Base-by-base conservation (phyloP, 2,797 vertebrate species). In the Phoxinus dragarum region DNA sequence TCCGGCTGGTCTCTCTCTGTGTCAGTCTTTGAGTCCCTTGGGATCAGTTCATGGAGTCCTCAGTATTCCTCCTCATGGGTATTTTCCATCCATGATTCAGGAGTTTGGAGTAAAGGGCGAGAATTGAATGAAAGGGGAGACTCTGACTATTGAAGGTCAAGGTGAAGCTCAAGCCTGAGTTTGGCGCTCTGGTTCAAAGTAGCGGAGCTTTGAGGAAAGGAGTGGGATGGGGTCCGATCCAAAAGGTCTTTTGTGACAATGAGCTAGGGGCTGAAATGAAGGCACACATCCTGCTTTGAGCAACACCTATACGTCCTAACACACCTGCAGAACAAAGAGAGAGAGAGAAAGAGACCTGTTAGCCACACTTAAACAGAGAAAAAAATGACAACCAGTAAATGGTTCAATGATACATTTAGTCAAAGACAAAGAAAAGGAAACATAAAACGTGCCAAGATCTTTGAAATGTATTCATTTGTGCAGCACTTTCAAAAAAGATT, bases 251-350 rank as follows among this genome's bases (percentile, higher is more conserved):
- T 93, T 96, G 96, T 95, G 96, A 97, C 94, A 93, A 98, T 97
- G 97, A 97, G 96, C 96, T 94, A 96, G 97, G 96, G 76, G 96
- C 95, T 97, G 96, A 97, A 97, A 98, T 99, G 98, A 99, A 99
- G 98, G 98, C 98, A 99, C 97, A 96, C 97, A 94, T 97, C 97
- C 97, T 97, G 96, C 93, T 95, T 90, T 89, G 90, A 94, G 94
- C 94, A 90, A 96, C 94, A 80, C 85, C 95, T 95, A 27, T 27
- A 95, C 95, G 82, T 94, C 94, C 95, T 98, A 99, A 97, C 98
- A 99, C 96, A 99, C 98, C 98, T 99, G 95, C 79, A 94, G 93
- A 79, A 69, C 38, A 86, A 36, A 89, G 79, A 74, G 44, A 89
- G 77, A 59, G 89, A 34, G 69, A 44, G 67, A 79, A 64, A 66